phyloP scores from a whole-genome alignment of 2,113 vertebrate genomes.

The Laticauda colubrina region DNA sequence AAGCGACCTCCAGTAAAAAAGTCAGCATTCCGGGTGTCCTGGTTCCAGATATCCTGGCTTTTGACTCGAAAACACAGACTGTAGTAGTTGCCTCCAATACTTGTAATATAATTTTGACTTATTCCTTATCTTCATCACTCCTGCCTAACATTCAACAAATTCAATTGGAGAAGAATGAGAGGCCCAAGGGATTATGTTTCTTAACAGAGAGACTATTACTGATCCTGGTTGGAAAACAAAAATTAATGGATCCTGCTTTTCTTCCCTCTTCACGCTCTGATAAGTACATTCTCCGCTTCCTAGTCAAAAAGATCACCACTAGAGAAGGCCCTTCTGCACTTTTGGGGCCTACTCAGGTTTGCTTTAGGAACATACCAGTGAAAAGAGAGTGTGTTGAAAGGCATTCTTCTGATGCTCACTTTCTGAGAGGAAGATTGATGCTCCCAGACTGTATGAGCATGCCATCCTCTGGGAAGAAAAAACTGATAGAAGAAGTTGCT shows the following conservation, averaged over 20 bases:
- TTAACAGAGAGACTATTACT: conserved; percentile 83
- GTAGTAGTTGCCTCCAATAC: conserved; percentile 90
- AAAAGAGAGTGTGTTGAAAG: conserved; percentile 69
- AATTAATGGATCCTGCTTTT: conserved; percentile 82
- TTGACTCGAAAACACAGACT: conserved; percentile 76
- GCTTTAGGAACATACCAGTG: conserved; percentile 53
- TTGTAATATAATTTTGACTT: conserved; percentile 84
- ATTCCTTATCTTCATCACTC: conserved; percentile 78
- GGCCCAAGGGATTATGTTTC: conserved; percentile 92
- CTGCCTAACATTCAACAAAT: conserved; percentile 90
- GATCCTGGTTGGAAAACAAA: conserved; percentile 87
- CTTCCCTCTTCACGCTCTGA: conserved; percentile 89
- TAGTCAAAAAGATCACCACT: conserved; percentile 75
- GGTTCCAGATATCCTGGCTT: conserved; percentile 90
- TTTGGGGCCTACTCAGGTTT: conserved; percentile 41
- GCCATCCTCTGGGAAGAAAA: conserved; percentile 68
- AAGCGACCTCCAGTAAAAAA: conserved; percentile 82
- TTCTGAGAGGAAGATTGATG: conserved; percentile 74
- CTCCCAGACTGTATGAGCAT: conserved; percentile 70
- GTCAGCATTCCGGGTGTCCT: conserved; percentile 91
- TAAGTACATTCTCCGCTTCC: conserved; percentile 80
- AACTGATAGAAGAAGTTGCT: conserved; percentile 81
- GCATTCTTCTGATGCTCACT: conserved; percentile 61
- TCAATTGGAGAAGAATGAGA: conserved; percentile 83
- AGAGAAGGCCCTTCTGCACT: conserved; percentile 60